phyloP scores from a whole-genome alignment of 2,797 vertebrate species.

The Phoeniculus purpureus region DNA sequence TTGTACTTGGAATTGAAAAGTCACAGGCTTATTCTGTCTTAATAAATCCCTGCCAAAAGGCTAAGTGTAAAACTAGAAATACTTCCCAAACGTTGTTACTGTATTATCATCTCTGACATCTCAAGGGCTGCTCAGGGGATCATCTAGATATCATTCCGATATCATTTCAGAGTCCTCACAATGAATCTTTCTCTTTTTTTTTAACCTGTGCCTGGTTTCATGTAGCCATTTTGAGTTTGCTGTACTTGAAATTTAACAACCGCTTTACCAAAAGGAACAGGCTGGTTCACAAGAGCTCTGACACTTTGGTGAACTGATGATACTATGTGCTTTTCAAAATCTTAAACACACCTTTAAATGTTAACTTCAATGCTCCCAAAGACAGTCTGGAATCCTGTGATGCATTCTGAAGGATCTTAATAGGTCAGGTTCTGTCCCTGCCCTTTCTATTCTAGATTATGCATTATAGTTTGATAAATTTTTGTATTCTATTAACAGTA shows the following conservation, averaged over 20 bases:
- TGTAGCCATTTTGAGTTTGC: conserved; percentile 51
- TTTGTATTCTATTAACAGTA: neutral
- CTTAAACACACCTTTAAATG: neutral
- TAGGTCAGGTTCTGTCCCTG: neutral
- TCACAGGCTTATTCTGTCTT: conserved; percentile 97
- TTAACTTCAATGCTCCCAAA: neutral
- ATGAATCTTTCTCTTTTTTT: conserved; percentile 57
- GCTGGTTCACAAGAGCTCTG: conserved; percentile 6
- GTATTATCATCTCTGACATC: conserved; percentile 95
- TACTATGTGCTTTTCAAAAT: neutral
- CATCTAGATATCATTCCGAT: conserved; percentile 77
- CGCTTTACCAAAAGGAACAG: conserved; percentile 27
- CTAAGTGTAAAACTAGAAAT: conserved; percentile 92
- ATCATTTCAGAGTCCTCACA: conserved; percentile 61
- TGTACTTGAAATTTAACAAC: conserved; percentile 32
- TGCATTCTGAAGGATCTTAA: neutral
- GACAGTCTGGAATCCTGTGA: neutral
- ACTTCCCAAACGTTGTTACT: conserved; percentile 90
- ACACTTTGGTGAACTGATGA: neutral
- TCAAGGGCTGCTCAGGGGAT: conserved; percentile 74
- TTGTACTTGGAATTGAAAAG: conserved; percentile 99
- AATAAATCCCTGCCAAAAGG: conserved; percentile 98
- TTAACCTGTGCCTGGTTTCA: conserved; percentile 46
- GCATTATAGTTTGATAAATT: neutral
- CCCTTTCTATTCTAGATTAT: neutral